Base-by-base conservation (phyloP, 2,888 invertebrate species). In the Drosophila subquinaria region DNA sequence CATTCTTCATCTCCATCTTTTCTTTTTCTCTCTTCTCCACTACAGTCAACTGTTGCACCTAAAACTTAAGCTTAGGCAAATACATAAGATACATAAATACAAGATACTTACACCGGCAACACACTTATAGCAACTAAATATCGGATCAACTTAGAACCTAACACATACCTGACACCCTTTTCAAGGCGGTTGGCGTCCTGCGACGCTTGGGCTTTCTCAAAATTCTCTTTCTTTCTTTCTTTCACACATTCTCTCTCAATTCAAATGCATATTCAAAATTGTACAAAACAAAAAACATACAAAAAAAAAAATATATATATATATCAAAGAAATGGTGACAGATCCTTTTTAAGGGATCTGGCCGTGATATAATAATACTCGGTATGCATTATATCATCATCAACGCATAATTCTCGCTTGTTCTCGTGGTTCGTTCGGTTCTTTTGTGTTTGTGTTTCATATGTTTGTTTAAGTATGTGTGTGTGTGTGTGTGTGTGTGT, bases 341-440 rank as follows among this genome's bases (percentile, higher is more conserved):
- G 60, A 59, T 73, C 76, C 76, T 38, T 59, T 50, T 52, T 20
- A 4, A 27, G 67, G 71, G 20, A 35, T 8, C 63, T 63, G 53
- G 33, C 23, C 51, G 55, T 71, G 59, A 60, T 38, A 66, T 61
- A 66, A 61, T 36, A 36, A 4, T 51, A 64, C 38, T 47, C 43
- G 4, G 50, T 48, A 56, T 56, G 40, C 15, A 56, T 38, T 64
- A 61, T 66, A 67, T 69, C 79, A 47, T 83, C 85, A 84, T 82
- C 85, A 84, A 87, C 82, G 87, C 77, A 75, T 73, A 76, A 72
- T 79, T 83, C 87, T 82, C 87, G 80, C 65, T 75, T 78, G 72
- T 73, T 84, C n/a, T 82, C 63, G 62, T 72, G 61, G 48, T 63
- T 59, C 56, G 56, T 57, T 57, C 57, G 50, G 59, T 55, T 50